Base-by-base conservation (phyloP, 1,140 invertebrate genomes). In the Drosophila bifasciata region DNA sequence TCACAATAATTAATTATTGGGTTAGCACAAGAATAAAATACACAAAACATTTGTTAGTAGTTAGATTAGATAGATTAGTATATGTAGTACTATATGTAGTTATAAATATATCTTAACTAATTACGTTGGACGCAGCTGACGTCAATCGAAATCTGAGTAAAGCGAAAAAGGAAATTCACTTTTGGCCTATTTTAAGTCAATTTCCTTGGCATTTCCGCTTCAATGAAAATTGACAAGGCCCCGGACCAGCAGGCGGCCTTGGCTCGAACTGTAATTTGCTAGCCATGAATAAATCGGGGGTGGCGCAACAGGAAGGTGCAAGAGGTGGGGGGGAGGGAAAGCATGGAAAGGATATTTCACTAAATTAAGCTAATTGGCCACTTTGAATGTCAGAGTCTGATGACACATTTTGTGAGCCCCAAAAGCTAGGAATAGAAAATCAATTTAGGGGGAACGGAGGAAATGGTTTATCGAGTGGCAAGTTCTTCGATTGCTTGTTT, bases 341-440 rank as follows among this genome's bases (percentile, higher is more conserved):
- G n/a, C n/a, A 15, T 52, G 11, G 45, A 8, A 16, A 28, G 46
- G 25, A 66, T 52, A 19, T 23, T 32, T 46, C 6, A 28, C 63
- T 25, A 43, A 79, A 74, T 79, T 63, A 59, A 43, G 70, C 70
- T 70, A 79, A 79, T 80, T 79, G 77, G 66, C 41, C 45, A 61
- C 28, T 62, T 63, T 69, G 59, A 25, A 23, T 55, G 66, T 48
- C 73, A 64, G 58, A 3, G 19, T 3, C 36, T 58, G 66, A 70
- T 58, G 66, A 69, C 39, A 70, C 25, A 59, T 59, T 59, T 67
- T 16, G 36, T 66, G 19, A 25, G n/a, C 5, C 5, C 5, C 5
- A 17, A 28, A 17, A 15, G 11, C 32, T 57, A 19, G n/a, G 8
- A 64, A 63, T 63, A 64, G 62, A 49, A 50, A 50, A 64, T 43